These are phyloP conservation scores for Trachymyrmex septentrionalis DNA, from an alignment of 1,140 invertebrate species.

Conservation along the genomic window DNA sequence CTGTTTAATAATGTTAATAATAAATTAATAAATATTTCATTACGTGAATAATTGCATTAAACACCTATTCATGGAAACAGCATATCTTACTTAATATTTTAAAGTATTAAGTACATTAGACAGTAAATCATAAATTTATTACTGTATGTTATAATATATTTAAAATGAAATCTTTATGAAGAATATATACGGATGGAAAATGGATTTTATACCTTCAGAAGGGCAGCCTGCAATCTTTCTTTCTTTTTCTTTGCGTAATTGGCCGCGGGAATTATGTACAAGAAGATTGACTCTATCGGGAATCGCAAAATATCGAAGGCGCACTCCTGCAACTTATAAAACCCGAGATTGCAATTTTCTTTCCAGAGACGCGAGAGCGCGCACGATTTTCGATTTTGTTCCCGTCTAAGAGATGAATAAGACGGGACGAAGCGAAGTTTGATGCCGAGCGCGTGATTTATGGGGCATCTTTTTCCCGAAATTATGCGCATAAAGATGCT, in stretches of 20 bases:
- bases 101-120: not conserved
- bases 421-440: conserved; percentile 19
- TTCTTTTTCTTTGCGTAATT: conserved; percentile 23
- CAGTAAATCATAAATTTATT: not conserved
- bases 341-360: conserved; percentile 56
- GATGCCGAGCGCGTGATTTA: conserved; percentile 41
- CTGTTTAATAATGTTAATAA: not conserved
- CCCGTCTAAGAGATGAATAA: conserved; percentile 37
- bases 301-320: conserved; percentile 39
- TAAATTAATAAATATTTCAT: conserved; percentile 4
- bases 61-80: not conserved
- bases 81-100: not conserved
- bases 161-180: not conserved
- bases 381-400: conserved; percentile 34
- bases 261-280: conserved; percentile 47
- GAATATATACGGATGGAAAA: conserved; percentile 24
- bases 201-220: conserved; percentile 16
- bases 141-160: not conserved
- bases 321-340: conserved; percentile 49
- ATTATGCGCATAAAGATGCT: conserved; percentile 52
- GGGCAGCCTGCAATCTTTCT: not conserved
- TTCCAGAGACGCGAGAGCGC: conserved; percentile 10
- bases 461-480: conserved; percentile 30
- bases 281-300: conserved; percentile 40
- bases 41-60: not conserved